A percentile compares a stretch with the other conserved stretches of the same genome.
Evolutionary conservation across 2,888 invertebrate genomes (phyloP).

Genomic region (Metopia argyrocephala): DNA sequence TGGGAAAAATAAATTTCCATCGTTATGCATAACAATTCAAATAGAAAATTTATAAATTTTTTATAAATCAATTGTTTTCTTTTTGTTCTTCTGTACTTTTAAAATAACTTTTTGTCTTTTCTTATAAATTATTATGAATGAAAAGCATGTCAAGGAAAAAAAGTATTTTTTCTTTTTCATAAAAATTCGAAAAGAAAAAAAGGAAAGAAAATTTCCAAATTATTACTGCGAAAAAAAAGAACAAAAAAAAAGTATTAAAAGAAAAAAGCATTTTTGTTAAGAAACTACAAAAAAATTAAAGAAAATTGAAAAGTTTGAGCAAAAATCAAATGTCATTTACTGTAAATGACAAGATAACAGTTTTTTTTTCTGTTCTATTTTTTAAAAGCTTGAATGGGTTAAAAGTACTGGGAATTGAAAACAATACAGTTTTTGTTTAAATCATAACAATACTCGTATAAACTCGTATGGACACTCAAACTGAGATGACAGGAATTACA

Average conservation of each 20-base stretch:
- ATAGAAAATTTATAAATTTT: constrained; percentile 49
- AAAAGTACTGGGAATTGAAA: background rate
- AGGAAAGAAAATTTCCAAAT: background rate
- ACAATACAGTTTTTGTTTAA: background rate
- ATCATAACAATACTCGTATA: background rate
- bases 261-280: background rate
- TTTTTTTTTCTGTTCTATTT: background rate
- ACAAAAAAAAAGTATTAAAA: background rate
- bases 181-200: background rate
- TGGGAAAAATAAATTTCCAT: background rate
- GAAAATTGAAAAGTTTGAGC: background rate
- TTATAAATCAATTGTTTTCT: background rate
- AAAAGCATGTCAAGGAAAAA: constrained; percentile 46
- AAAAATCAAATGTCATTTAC: constrained; percentile 18
- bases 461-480: background rate
- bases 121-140: constrained; percentile 48
- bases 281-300: background rate
- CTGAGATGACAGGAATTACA: background rate
- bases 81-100: constrained; percentile 5
- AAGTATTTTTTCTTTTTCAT: too few species aligned
- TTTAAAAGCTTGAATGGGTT: background rate
- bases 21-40: constrained; percentile 52
- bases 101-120: constrained; percentile 47
- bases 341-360: background rate
- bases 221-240: background rate